These are phyloP conservation scores for Denticeps clupeoides DNA, from an alignment of 2,797 vertebrate genomes.

Conservation along the genomic window DNA sequence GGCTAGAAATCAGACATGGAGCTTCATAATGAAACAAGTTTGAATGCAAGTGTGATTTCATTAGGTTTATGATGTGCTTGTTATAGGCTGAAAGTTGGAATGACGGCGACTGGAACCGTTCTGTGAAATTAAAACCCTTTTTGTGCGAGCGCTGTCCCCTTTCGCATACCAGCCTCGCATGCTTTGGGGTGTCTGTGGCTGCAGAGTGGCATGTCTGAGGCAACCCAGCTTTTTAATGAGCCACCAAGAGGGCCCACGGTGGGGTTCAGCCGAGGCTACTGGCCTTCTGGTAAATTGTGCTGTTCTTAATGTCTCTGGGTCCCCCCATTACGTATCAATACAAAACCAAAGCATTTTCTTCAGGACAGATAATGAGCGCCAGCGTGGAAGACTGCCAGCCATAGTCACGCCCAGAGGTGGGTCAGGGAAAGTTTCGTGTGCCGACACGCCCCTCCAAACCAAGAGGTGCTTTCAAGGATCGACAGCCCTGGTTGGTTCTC, in stretches of 20 bases:
- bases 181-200: slow-evolving; percentile 59
- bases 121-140: slow-evolving; percentile 24
- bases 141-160: slow-evolving; percentile 23
- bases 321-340: too few species aligned
- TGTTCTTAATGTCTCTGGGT: too few species aligned
- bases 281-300: too few species aligned
- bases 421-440: too few species aligned
- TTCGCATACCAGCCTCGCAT: slow-evolving; percentile 47
- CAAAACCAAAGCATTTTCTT: too few species aligned
- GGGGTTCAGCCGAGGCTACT: too few species aligned
- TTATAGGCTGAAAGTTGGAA: slow-evolving; percentile 32
- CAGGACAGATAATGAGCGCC: slow-evolving; percentile 30
- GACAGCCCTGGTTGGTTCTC: too few species aligned
- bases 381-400: slow-evolving; percentile 21
- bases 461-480: too few species aligned
- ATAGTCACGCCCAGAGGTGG: too few species aligned
- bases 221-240: too few species aligned
- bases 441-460: too few species aligned
- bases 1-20: slow-evolving; percentile 33
- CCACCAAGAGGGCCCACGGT: too few species aligned
- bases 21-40: slow-evolving; percentile 52
- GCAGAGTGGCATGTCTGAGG: slow-evolving; percentile 41
- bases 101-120: slow-evolving; percentile 46
- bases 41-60: slow-evolving; percentile 38
- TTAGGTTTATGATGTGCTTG: slow-evolving; percentile 55